Conservation (phyloP, 1,140 invertebrate genomes). For the Drosophila lini region DNA sequence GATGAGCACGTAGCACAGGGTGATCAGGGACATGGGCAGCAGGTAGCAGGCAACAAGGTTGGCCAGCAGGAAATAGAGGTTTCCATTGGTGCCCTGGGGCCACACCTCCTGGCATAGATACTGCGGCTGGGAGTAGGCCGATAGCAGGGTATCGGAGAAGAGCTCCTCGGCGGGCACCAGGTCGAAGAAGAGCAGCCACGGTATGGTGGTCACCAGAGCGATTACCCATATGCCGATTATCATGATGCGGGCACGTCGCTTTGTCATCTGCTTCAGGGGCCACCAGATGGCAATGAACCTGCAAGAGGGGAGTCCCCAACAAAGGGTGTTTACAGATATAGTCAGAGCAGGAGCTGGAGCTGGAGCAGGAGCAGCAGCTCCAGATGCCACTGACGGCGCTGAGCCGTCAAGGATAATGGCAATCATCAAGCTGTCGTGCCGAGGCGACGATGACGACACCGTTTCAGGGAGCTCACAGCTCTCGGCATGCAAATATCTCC, state of each 20-base stretch:
- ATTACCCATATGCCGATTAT: conserved; percentile 96
- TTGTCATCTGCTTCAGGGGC: conserved; percentile 96
- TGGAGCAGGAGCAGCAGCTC: conserved; percentile 17
- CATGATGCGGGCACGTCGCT: conserved; percentile 92
- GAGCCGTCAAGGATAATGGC: conserved; percentile 65
- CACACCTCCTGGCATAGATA: conserved; percentile 93
- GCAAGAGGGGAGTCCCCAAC: conserved; percentile 85
- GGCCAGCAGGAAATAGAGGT: conserved; percentile 94
- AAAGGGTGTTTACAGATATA: conserved; percentile 59
- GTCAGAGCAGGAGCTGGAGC: background rate
- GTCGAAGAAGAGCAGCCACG: conserved; percentile 96
- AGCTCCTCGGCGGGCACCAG: conserved; percentile 87
- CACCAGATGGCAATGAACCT: conserved; percentile 98
- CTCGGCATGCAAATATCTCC: conserved; percentile 73
- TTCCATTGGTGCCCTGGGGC: conserved; percentile 91
- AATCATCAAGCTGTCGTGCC: conserved; percentile 62
- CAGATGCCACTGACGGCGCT: conserved; percentile 35
- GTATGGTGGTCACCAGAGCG: conserved; percentile 92
- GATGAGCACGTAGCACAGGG: conserved; percentile 96
- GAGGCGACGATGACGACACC: conserved; percentile 70
- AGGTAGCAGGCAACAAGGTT: conserved; percentile 96
- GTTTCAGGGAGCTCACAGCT: conserved; percentile 44
- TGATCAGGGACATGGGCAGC: conserved; percentile 95
- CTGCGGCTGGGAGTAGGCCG: conserved; percentile 85
- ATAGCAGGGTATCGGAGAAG: conserved; percentile 86